phyloP scores from a whole-genome alignment of 2,888 invertebrate species.

The Eristalinus aeneus region DNA sequence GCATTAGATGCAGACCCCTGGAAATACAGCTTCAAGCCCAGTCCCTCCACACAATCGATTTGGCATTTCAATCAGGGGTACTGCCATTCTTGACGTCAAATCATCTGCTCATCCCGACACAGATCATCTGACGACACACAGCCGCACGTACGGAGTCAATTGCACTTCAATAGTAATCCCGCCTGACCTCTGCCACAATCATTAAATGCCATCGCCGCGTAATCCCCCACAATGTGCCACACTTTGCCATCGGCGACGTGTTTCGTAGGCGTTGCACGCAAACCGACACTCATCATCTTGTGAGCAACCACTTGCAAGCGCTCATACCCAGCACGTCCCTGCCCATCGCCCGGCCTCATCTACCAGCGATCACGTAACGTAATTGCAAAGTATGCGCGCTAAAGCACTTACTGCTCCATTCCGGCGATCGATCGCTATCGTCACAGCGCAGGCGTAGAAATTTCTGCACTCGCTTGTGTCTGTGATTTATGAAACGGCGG shows the following conservation, averaged over 20 bases:
- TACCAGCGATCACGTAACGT: conserved; percentile 42
- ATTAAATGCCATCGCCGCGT: conserved; percentile 22
- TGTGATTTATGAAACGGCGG: conserved; percentile 33
- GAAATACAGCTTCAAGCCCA: background rate
- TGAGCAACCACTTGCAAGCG: background rate
- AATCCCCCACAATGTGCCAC: conserved; percentile 1
- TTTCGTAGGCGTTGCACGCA: background rate
- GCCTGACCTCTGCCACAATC: conserved; percentile 1
- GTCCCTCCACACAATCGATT: background rate
- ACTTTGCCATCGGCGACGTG: conserved; percentile 3
- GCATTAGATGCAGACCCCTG: too few relatives aligned
- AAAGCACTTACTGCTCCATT: conserved; percentile 19
- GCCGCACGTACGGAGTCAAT: background rate
- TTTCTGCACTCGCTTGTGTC: background rate
- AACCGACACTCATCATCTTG: background rate
- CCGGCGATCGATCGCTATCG: conserved; percentile 40
- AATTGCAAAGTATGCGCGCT: conserved; percentile 20
- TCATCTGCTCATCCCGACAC: background rate
- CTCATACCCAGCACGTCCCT: conserved; percentile 28
- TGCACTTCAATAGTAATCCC: background rate
- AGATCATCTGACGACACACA: background rate
- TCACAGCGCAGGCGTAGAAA: background rate
- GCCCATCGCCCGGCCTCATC: background rate
- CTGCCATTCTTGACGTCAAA: background rate
- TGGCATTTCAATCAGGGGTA: background rate